Evolutionary conservation across 2,113 vertebrate species (phyloP), one percentile per base, ranked within the genome.

Genomic region (Stictonetta naevosa): DNA sequence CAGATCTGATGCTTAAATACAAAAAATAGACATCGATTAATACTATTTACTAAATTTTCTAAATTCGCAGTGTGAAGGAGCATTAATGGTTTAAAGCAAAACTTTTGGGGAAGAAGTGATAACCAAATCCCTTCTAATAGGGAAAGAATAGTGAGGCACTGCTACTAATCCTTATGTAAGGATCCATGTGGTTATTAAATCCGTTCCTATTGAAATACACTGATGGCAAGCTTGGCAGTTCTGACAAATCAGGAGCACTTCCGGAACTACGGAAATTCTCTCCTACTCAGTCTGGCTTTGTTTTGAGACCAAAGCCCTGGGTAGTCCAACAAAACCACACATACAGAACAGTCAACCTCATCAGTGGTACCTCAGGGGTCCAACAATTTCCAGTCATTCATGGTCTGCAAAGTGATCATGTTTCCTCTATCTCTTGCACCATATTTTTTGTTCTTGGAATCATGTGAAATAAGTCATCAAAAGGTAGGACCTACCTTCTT

Each of bases 1-100:
- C 72, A 99, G 98, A 96, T 99, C 99, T 31, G 99, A 99, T 25
- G 99, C 99, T 99, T 82, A 38, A 96, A 94, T 44, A 82, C 25
- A 26, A 62, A 80, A 92, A 74, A n/a, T 3, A 72, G 33, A 72
- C 23, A 48, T 0, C 13, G 17, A 53, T 88, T 82, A 91, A 44
- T 6, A 84, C 14, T 11, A 62, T 31, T 66, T 79, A 69, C 11
- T 29, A 6, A 2, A 40, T 31, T 75, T 66, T 44, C 26, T 81
- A n/a, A 81, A 68, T 14, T 36, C 28, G 6, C 28, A 6, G 29
- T 74, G 64, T 83, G 36, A 33, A 87, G 90, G 26, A 71, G 16
- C 26, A 48, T 48, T 22, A 22, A 40, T 10, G 40, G 13, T 66
- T 93, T 81, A 42, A 81, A 59, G 31, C 28, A 83, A 40, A 80